A percentile compares a stretch with the other conserved stretches of the same genome.
These are phyloP conservation scores for Nematopogon swammerdamellus DNA, from an alignment of 2,888 invertebrate species.

Conservation along the genomic window DNA sequence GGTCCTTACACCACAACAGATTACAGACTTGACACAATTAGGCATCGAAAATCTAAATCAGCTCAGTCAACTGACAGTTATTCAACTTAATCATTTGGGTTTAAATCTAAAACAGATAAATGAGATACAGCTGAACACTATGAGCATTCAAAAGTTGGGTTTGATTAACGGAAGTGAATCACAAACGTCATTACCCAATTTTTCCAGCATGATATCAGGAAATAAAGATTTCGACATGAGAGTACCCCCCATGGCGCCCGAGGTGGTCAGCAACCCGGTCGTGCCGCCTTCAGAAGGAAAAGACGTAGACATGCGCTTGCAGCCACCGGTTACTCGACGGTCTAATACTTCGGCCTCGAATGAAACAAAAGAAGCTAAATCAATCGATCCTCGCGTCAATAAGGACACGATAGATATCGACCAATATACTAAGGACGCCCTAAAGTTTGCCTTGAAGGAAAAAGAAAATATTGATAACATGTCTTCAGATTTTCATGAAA, in stretches of 20 bases:
- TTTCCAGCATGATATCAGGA: slow-evolving; percentile 18
- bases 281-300: slow-evolving; percentile 29
- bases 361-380: slow-evolving; percentile 20
- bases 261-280: slow-evolving; percentile 20
- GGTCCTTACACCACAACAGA: slow-evolving; percentile 54
- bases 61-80: slow-evolving; percentile 57
- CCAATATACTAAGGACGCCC: slow-evolving; percentile 52
- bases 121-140: slow-evolving; percentile 60
- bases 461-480: slow-evolving; percentile 43
- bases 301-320: slow-evolving; percentile 51
- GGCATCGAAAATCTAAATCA: slow-evolving; percentile 62
- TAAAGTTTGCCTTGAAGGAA: slow-evolving; percentile 47
- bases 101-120: slow-evolving; percentile 58
- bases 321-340: slow-evolving; percentile 21
- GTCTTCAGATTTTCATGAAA: slow-evolving; percentile 34
- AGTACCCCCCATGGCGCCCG: slow-evolving; percentile 32
- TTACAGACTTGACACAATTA: slow-evolving; percentile 56
- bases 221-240: slow-evolving; percentile 47
- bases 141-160: slow-evolving; percentile 55
- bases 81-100: slow-evolving; percentile 59
- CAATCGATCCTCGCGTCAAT: slow-evolving; percentile 20
- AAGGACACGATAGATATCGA: slow-evolving; percentile 51
- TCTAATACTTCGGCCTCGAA: slow-evolving; percentile 5
- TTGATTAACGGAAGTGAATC: slow-evolving; percentile 35
- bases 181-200: slow-evolving; percentile 22